phyloP scores from a whole-genome alignment of 2,797 vertebrate species.

The Cheirogaleus major region DNA sequence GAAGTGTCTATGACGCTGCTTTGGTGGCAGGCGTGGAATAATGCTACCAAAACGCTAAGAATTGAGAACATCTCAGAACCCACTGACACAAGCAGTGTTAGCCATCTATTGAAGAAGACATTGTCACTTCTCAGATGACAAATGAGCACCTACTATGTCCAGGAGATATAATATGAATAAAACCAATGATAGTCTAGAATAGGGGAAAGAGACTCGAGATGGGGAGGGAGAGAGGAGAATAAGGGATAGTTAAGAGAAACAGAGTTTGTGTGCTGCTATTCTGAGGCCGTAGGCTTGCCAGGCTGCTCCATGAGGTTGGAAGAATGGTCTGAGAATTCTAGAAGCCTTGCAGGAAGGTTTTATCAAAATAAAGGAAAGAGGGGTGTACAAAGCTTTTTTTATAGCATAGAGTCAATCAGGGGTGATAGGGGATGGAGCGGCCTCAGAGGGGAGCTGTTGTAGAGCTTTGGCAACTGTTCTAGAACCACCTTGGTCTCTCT shows the following conservation, averaged over 20 bases:
- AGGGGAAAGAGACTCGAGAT: background rate
- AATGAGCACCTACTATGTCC: background rate
- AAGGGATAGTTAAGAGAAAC: background rate
- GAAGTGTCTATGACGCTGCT: background rate
- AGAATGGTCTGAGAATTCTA: background rate
- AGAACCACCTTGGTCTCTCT: background rate
- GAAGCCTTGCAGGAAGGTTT: conserved; percentile 14
- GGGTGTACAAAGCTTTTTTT: background rate
- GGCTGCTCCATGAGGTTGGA: background rate
- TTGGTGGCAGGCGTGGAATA: background rate
- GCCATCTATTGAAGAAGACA: background rate
- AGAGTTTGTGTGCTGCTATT: background rate
- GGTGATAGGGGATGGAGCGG: background rate
- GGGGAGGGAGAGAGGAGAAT: background rate
- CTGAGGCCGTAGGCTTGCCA: background rate
- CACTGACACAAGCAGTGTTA: background rate
- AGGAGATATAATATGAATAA: background rate
- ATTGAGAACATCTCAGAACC: background rate
- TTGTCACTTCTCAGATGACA: background rate
- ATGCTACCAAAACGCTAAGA: background rate
- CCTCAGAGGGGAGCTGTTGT: background rate
- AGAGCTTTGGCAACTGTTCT: background rate
- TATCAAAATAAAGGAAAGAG: background rate
- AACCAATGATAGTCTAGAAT: background rate
- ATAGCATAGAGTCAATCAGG: background rate